Conservation (phyloP, 2,113 vertebrate genomes). For the Macquaria ambigua region DNA sequence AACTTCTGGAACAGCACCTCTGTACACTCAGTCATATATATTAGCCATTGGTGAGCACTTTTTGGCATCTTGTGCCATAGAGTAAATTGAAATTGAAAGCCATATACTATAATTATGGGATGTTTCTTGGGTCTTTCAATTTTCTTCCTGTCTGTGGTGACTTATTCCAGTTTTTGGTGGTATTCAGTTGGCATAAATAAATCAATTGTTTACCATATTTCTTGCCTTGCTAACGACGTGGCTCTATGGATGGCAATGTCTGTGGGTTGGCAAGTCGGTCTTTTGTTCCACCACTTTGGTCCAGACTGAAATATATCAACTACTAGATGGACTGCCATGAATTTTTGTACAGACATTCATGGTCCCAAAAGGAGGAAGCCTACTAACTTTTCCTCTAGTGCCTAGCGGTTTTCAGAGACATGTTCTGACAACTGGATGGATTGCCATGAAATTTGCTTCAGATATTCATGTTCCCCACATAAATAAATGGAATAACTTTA, state of each 20-base stretch:
- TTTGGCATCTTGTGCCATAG: not conserved
- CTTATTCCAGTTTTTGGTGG: not conserved
- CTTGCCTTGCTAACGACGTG: not conserved
- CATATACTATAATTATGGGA: not conserved
- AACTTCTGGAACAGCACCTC: no score
- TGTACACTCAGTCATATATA: not conserved
- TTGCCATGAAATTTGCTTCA: not conserved
- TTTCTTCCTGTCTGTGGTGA: not conserved
- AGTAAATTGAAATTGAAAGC: not conserved
- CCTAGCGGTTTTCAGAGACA: not conserved
- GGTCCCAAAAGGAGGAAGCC: not conserved
- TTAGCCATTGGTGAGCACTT: not conserved
- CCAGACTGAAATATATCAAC: not conserved
- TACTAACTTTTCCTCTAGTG: not conserved
- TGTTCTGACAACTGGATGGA: not conserved
- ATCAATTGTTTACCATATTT: not conserved
- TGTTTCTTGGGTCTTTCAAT: conserved; percentile 1
- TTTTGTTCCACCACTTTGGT: not conserved
- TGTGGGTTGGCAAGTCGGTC: not conserved
- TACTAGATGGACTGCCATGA: no score
- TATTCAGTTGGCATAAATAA: not conserved
- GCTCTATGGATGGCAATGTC: no score
- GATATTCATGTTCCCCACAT: no score
- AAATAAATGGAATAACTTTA: not conserved
- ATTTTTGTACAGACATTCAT: not conserved